Conservation (phyloP, 2,797 vertebrate species). For the Coregonus suidteri region DNA sequence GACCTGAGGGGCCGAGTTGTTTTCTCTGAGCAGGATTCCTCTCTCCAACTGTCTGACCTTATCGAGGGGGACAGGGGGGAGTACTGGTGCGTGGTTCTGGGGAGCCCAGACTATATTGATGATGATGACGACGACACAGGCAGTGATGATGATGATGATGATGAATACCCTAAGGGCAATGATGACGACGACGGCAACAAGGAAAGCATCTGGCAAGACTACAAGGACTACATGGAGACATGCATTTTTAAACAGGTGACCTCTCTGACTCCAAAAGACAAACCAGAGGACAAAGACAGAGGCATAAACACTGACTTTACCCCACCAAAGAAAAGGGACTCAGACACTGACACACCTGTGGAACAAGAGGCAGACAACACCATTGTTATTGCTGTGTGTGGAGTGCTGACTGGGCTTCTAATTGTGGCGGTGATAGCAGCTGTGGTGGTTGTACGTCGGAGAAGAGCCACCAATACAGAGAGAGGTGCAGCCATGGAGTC, state of each 20-base stretch:
- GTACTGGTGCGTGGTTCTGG: constrained; percentile 65
- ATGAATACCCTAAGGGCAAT: background rate
- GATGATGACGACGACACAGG: background rate
- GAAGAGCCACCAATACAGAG: background rate
- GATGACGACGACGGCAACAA: background rate
- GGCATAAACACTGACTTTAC: background rate
- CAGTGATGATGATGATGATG: background rate
- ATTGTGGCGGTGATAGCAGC: constrained; percentile 29
- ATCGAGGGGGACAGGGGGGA: constrained; percentile 37
- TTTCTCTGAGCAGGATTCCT: constrained; percentile 27
- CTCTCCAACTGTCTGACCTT: constrained; percentile 51
- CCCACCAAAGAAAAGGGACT: background rate
- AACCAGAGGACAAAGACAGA: background rate
- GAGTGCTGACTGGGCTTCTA: constrained; percentile 40
- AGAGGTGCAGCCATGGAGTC: background rate
- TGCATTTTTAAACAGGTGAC: constrained; percentile 65
- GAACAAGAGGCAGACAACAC: background rate
- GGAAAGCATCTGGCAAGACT: background rate
- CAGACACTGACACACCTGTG: background rate
- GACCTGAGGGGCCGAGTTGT: constrained; percentile 52
- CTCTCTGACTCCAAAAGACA: constrained; percentile 11
- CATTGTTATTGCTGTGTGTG: constrained; percentile 19
- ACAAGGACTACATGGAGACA: background rate
- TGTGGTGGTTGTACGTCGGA: constrained; percentile 24
- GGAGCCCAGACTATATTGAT: background rate